These are phyloP conservation scores for Fundulus diaphanus DNA, from an alignment of 2,797 vertebrate genomes.

Conservation along the genomic window DNA sequence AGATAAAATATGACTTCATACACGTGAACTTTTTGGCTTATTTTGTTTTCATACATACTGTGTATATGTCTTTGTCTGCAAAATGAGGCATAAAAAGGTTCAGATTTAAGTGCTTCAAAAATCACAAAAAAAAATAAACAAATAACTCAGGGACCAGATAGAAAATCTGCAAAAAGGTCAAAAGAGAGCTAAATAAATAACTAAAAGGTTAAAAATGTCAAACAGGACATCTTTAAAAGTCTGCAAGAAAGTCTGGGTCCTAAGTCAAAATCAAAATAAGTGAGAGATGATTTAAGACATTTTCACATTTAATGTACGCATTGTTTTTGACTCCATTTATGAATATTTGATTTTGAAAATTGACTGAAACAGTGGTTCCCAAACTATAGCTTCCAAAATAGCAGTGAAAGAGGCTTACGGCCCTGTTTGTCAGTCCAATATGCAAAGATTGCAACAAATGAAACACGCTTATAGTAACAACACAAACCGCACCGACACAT, in stretches of 20 bases:
- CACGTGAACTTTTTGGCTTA: not conserved
- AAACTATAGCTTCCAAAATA: too few relatives aligned
- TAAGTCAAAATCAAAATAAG: not conserved
- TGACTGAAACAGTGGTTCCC: too few relatives aligned
- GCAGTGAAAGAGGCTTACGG: not conserved
- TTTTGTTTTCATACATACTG: not conserved
- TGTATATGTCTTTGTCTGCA: not conserved
- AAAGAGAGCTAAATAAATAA: not conserved
- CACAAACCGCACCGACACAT: too few relatives aligned
- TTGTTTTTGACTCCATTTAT: too few relatives aligned
- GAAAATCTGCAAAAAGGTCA: not conserved
- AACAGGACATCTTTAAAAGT: not conserved
- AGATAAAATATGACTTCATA: not conserved
- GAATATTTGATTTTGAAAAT: too few relatives aligned
- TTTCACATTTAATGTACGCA: too few relatives aligned
- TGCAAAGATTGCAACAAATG: too few relatives aligned
- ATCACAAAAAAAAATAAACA: not conserved
- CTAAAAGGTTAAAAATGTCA: not conserved
- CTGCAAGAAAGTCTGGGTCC: not conserved
- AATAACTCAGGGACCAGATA: not conserved
- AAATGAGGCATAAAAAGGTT: not conserved
- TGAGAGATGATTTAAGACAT: too few relatives aligned
- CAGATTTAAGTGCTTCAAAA: not conserved
- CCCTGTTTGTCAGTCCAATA: too few relatives aligned
- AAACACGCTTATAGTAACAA: too few relatives aligned